phyloP scores from a whole-genome alignment of 2,888 invertebrate species.

The Eupithecia insigniata region DNA sequence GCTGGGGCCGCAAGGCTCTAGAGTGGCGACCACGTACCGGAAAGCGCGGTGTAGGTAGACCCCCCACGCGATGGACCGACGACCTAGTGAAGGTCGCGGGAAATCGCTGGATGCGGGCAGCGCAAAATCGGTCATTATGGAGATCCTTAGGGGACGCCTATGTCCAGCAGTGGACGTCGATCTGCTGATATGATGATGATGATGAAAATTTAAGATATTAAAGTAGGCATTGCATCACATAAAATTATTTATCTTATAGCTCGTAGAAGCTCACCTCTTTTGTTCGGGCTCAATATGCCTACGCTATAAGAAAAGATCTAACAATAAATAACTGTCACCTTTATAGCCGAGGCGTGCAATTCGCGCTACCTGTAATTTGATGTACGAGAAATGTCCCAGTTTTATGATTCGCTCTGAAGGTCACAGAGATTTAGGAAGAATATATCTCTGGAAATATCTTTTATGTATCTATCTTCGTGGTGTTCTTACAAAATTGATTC shows the following conservation, averaged over 20 bases:
- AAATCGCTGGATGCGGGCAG: too few relatives aligned
- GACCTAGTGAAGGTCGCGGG: too few relatives aligned
- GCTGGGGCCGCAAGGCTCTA: too few relatives aligned
- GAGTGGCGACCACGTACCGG: too few relatives aligned
- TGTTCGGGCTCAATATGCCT: not conserved
- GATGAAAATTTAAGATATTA: not conserved
- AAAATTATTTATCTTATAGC: not conserved
- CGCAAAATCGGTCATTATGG: too few relatives aligned
- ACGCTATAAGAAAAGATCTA: conserved; percentile 51
- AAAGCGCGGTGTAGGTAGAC: too few relatives aligned
- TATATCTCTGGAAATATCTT: not conserved
- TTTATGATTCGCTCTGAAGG: conserved; percentile 24
- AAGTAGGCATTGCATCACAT: not conserved
- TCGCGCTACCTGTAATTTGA: conserved; percentile 77
- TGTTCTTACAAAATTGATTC: not conserved
- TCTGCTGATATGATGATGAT: too few relatives aligned
- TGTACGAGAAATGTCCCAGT: conserved; percentile 57
- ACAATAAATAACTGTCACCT: conserved; percentile 70
- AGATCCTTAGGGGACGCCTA: too few relatives aligned
- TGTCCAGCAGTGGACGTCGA: too few relatives aligned
- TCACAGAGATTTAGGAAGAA: conserved; percentile 1
- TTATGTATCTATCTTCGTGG: not conserved
- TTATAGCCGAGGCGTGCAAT: conserved; percentile 67
- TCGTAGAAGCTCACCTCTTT: not conserved
- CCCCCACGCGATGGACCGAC: too few relatives aligned